Evolutionary conservation across 2,797 vertebrate genomes (phyloP).

Genomic region (Masticophis lateralis): DNA sequence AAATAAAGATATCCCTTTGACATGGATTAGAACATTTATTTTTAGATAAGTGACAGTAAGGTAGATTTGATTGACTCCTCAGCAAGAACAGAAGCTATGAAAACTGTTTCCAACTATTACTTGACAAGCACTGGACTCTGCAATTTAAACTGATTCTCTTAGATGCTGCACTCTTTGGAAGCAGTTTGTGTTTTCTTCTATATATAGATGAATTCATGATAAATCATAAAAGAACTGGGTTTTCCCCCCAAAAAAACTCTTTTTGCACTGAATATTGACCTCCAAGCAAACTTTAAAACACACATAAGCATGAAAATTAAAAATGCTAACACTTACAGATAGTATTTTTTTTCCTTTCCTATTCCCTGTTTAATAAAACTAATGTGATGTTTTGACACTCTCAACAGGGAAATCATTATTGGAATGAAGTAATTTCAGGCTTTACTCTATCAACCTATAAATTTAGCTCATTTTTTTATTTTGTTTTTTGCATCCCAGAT

Average conservation of each 20-base stretch:
- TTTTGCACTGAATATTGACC: not conserved
- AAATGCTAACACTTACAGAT: not conserved
- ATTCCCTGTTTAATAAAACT: not conserved
- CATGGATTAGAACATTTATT: not conserved
- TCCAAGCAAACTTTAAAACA: not conserved
- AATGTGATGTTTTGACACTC: not conserved
- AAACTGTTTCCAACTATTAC: not conserved
- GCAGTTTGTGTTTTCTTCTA: not conserved
- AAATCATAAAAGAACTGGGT: not conserved
- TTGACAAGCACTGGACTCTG: not conserved
- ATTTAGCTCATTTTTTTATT: not conserved
- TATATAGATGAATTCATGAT: not conserved
- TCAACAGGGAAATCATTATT: not conserved
- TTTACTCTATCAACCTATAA: slow-evolving; percentile 5
- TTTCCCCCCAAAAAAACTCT: not conserved
- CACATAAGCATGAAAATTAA: not conserved
- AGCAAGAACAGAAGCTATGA: not conserved
- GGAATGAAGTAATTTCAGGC: not conserved
- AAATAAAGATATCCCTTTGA: slow-evolving; percentile 3
- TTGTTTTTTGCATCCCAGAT: not conserved
- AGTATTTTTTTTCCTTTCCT: not conserved
- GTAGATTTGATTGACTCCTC: not conserved
- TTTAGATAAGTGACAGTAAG: slow-evolving; percentile 16
- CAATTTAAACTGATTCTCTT: not conserved
- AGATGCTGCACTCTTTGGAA: not conserved